Evolutionary conservation across 92 coral and sea anemone genomes (phyloP).

Genomic region (Porites rus): DNA sequence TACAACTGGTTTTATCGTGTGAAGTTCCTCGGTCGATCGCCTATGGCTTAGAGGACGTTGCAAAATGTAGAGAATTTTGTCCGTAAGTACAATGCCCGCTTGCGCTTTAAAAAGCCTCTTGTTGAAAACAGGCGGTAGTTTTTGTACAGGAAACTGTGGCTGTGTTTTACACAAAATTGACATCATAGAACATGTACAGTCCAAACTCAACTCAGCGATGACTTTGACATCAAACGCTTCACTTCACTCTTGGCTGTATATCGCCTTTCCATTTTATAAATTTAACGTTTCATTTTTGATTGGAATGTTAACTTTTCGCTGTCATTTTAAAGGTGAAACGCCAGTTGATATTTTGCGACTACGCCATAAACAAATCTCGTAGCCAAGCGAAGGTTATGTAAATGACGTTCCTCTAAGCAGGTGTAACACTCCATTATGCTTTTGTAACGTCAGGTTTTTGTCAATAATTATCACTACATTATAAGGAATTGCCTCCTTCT

Average conservation of each 20-base stretch:
- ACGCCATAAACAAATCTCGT: conserved; percentile 48
- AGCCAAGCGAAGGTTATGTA: conserved; percentile 50
- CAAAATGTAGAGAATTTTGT: conserved; percentile 69
- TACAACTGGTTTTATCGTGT: conserved; percentile 80
- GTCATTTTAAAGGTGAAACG: not conserved
- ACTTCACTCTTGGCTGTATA: no score
- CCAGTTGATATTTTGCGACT: conserved; percentile 11
- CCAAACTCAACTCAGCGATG: not conserved
- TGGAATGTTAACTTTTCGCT: not conserved
- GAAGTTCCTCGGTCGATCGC: conserved; percentile 75
- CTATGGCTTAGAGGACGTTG: conserved; percentile 52
- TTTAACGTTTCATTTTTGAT: not conserved
- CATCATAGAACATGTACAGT: not conserved
- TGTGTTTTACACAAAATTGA: conserved; percentile 21
- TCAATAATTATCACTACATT: conserved; percentile 1
- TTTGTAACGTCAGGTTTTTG: conserved; percentile 5
- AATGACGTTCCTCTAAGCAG: conserved; percentile 19
- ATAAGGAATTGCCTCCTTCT: not conserved
- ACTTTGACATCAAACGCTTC: not conserved
- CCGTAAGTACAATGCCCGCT: conserved; percentile 93
- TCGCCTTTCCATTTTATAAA: not conserved
- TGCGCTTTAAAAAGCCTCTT: conserved; percentile 95
- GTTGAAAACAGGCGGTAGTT: conserved; percentile 91
- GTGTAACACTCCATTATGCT: conserved; percentile 15
- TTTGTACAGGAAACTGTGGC: conserved; percentile 27